Base-by-base conservation (phyloP, 2,113 vertebrate genomes). In the Sphyrna mokarran region DNA sequence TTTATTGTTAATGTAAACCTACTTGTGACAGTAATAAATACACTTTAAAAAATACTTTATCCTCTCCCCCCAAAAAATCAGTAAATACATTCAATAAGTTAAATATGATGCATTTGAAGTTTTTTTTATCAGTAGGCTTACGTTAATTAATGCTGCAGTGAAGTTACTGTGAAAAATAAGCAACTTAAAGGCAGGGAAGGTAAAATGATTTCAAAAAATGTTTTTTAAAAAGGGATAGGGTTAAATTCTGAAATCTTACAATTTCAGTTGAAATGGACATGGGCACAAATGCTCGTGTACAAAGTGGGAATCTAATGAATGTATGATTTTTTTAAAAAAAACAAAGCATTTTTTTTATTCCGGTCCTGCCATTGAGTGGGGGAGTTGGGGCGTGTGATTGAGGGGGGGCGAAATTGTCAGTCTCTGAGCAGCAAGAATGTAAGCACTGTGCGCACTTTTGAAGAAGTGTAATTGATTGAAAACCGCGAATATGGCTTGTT, bases 301-400 rank as follows among this genome's bases (percentile, higher is more conserved):
- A 83, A 29, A 72, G 40, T 48, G 22, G 9, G 63, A 43, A 72
- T 76, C 48, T 66, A 93, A 93, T 66, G 66, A 95, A 70, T 54
- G 68, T 95, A 26, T 72, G 40, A 95, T 72, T 72, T 72, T 18
- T 16, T 5, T 23, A 6, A 29, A 61, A 89, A 66, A 37, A n/a
- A 10, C 61, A n/a, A 90, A 61, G 63, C 69, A 70, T 33, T 33
- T 72, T 72, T 76, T 95, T 54, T 33, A 69, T 23, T 13, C 37
- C 93, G 40, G n/a, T 40, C 29, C 68, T 3, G 0, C 69, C 11
- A 76, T 95, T 95, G 68, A 95, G 40, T 18, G 68, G 26, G 40
- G 22, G 54, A 95, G 91, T 11, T 96, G 90, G 94, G 54, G 90
- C 95, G 95, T 96, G 90, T 95, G 95, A 96, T 95, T 90, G 95